Base-by-base conservation (phyloP, 2,113 vertebrate genomes). In the Lycaon pictus region DNA sequence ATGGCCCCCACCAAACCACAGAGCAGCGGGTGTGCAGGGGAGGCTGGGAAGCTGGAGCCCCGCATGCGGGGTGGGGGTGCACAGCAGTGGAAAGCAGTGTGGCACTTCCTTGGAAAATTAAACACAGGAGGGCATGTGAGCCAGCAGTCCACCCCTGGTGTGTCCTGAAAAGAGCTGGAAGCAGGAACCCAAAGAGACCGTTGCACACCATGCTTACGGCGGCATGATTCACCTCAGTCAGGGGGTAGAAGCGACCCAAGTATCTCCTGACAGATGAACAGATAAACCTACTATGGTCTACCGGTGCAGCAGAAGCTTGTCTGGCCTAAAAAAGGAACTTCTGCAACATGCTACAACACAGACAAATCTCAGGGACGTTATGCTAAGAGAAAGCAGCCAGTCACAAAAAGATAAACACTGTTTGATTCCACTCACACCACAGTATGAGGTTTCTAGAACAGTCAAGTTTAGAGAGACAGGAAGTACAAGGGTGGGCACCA, bases 21-120 rank as follows among this genome's bases (percentile, higher is more conserved):
- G n/a, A 11, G 53, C 9, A 22, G 25, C 25, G 3, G 48, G n/a
- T 0, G 1, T 5, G 27, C 25, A 11, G 19, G 32, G 0, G n/a
- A 35, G 67, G 29, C 35, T 1, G 9, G 22, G 9, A 58, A 32
- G 32, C 10, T 23, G 29, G 48, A 22, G 23, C 51, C 51, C 4
- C 6, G 74, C 20, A 55, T 0, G 3, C 20, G 10, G 1, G 22
- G 32, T 15, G 5, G 5, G 27, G n/a, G 37, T 3, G 32, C 20
- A 20, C 62, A 2, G 8, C 32, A 4, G 7, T 19, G 79, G 60
- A 25, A 60, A 67, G 80, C 37, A 32, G 56, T 10, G 22, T 4
- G 13, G 1, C 0, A 1, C 15, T 43, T 71, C 32, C 51, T 89
- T 48, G 71, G 83, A 58, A 88, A 22, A 11, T 37, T 32, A 71